A percentile compares a stretch with the other conserved stretches of the same genome.
phyloP scores from a whole-genome alignment of 2,113 vertebrate species.

The Nothocercus julius region DNA sequence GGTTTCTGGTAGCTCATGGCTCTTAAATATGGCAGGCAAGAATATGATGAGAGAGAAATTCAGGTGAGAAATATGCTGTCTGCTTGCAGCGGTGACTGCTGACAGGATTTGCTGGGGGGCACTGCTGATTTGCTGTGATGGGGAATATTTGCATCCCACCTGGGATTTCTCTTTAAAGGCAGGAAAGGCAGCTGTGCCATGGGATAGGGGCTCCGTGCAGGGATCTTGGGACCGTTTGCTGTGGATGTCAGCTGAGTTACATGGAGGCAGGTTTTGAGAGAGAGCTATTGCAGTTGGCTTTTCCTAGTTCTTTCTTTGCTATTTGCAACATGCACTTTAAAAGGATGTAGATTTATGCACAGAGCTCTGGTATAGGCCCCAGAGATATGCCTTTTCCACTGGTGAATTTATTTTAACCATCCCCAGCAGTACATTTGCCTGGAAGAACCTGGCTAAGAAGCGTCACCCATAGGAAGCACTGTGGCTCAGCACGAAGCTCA shows the following conservation, averaged over 20 bases:
- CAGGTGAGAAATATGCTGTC: not conserved
- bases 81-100: not conserved
- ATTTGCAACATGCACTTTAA: not conserved
- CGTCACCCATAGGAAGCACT: not conserved
- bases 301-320: not conserved
- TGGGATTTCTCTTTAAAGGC: not conserved
- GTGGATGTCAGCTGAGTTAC: not conserved
- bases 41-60: not conserved
- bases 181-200: not conserved
- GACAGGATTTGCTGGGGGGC: not conserved
- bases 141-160: not conserved
- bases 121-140: not conserved
- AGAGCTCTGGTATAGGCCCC: accelerated
- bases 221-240: not conserved
- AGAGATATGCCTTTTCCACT: not conserved
- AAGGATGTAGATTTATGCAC: accelerated
- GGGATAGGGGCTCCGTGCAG: accelerated
- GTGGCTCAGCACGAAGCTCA: accelerated
- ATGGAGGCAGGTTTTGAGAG: not conserved
- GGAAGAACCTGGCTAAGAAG: not conserved
- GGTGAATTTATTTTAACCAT: not conserved
- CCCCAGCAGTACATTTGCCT: not conserved
- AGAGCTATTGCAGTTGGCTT: not conserved
- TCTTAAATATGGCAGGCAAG: not conserved
- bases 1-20: not conserved